Percentiles rank a stretch among this genome's conserved stretches.
Evolutionary conservation across 1,140 invertebrate species (phyloP).

Genomic region (Drosophila azteca): DNA sequence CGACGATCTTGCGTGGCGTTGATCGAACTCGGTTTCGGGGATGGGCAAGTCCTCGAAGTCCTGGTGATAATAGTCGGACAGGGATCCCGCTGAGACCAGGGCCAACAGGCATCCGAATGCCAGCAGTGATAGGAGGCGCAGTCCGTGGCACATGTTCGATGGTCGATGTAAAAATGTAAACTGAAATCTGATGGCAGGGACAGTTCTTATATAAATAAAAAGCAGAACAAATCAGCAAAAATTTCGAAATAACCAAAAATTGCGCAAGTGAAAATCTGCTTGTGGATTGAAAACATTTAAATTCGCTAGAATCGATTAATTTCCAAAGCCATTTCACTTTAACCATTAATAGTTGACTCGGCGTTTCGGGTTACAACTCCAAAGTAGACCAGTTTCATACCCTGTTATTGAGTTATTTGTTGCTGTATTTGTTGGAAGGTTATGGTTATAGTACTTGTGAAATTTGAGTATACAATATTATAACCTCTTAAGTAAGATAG

Average conservation of each 20-base stretch:
- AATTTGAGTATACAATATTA: no score
- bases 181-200: constrained; percentile 3
- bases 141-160: constrained; percentile 49
- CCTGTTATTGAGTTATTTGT: background rate
- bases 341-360: constrained; percentile 12
- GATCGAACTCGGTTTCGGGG: constrained; percentile 37
- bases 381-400: constrained; percentile 1
- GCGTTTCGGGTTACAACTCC: background rate
- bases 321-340: constrained; percentile 9
- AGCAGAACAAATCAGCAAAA: constrained; percentile 53
- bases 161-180: constrained; percentile 25
- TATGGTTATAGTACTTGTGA: no score
- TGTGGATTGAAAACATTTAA: constrained; percentile 14
- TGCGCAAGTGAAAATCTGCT: constrained; percentile 33
- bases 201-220: constrained; percentile 55
- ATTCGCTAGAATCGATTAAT: constrained; percentile 38
- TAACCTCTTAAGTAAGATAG: no score
- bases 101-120: constrained; percentile 46
- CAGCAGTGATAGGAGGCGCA: constrained; percentile 33
- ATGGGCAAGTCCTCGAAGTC: constrained; percentile 41
- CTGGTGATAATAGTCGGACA: constrained; percentile 20
- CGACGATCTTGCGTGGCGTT: constrained; percentile 34
- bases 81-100: background rate
- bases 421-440: no score
- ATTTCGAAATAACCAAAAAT: constrained; percentile 21